Percentiles rank a stretch among this genome's conserved stretches.
Conservation (phyloP, 2,113 vertebrate species). For the Antechinus flavipes region DNA sequence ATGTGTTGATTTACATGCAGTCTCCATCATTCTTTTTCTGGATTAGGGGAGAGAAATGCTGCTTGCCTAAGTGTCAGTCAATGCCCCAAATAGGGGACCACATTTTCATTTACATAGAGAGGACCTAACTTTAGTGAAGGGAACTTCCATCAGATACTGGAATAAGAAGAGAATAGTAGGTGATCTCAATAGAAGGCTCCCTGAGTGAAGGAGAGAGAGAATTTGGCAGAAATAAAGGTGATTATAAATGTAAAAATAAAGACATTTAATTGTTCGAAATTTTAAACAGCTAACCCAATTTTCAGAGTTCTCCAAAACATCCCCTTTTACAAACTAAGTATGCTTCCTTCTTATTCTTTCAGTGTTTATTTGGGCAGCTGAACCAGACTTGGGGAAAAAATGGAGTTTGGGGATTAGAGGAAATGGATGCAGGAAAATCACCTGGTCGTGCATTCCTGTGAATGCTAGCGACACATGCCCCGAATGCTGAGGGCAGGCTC, state of each 20-base stretch:
- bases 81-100: not conserved
- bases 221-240: not conserved
- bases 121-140: not conserved
- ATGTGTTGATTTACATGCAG: too few species aligned
- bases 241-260: not conserved
- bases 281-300: not conserved
- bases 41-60: not conserved
- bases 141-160: not conserved
- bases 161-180: not conserved
- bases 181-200: not conserved
- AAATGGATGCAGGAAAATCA: not conserved
- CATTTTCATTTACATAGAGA: not conserved
- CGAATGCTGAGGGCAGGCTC: not conserved
- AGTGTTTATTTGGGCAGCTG: not conserved
- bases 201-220: not conserved
- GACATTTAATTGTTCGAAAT: not conserved
- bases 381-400: not conserved
- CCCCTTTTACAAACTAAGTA: not conserved
- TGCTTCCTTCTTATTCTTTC: not conserved
- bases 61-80: not conserved
- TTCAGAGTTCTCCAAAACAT: not conserved
- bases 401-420: not conserved
- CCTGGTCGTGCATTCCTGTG: not conserved
- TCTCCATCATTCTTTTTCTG: too few species aligned
- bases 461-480: not conserved